phyloP scores from a whole-genome alignment of 2,888 invertebrate genomes.

The Eugnorisma glareosa region DNA sequence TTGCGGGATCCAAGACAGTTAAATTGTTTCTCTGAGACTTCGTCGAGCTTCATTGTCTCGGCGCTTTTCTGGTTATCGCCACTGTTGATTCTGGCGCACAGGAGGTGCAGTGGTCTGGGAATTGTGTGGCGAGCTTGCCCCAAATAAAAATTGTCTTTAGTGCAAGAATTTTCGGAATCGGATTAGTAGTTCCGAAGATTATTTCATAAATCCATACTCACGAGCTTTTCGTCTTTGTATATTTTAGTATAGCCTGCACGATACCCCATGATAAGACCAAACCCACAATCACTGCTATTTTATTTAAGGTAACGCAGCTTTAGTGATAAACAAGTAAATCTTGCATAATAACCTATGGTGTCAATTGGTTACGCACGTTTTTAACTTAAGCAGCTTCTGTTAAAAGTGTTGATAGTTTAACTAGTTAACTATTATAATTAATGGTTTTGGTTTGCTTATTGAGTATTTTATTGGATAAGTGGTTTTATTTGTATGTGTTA shows the following conservation, averaged over 20 bases:
- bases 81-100: too few relatives aligned
- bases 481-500: neutral
- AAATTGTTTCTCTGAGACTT: too few relatives aligned
- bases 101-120: too few relatives aligned
- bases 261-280: neutral
- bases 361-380: neutral
- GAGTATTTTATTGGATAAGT: constrained; percentile 4
- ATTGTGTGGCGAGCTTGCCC: too few relatives aligned
- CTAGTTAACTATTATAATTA: neutral
- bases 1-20: too few relatives aligned
- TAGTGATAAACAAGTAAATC: too few relatives aligned
- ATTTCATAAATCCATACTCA: neutral
- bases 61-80: too few relatives aligned
- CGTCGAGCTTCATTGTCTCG: too few relatives aligned
- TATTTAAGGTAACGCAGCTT: neutral
- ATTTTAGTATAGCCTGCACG: neutral
- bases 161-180: neutral
- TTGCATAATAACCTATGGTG: neutral
- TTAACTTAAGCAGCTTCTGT: neutral
- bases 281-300: neutral
- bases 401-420: neutral
- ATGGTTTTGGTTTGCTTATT: neutral
- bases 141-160: too few relatives aligned
- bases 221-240: too few relatives aligned
- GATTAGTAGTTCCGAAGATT: neutral